These are phyloP conservation scores for Craniophora ligustri DNA, from an alignment of 2,888 invertebrate genomes.

Conservation along the genomic window DNA sequence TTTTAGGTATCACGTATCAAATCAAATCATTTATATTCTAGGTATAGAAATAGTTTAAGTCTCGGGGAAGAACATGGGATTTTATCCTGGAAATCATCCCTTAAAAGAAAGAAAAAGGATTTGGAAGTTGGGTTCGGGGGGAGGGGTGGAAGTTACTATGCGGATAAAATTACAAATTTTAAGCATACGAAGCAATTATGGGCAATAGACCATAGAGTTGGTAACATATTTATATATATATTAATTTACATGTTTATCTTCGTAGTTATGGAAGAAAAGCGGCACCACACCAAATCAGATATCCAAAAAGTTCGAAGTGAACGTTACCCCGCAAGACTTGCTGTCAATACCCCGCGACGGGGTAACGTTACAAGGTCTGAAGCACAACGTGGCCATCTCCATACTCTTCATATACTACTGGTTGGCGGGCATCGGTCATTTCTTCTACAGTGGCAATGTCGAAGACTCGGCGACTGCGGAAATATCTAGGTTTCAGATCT, in stretches of 20 bases:
- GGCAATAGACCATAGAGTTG: no score
- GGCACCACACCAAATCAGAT: constrained; percentile 86
- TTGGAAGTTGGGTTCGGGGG: no score
- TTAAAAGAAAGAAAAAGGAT: no score
- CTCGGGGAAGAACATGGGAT: no score
- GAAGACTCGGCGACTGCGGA: constrained; percentile 94
- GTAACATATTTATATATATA: neutral
- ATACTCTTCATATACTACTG: constrained; percentile 91
- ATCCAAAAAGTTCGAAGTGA: constrained; percentile 69
- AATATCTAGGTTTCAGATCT: constrained; percentile 92
- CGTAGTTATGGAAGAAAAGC: constrained; percentile 85
- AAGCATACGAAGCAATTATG: no score
- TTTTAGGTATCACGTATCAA: no score
- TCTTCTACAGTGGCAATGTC: constrained; percentile 89
- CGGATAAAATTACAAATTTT: no score
- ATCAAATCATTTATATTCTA: no score
- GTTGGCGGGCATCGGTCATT: constrained; percentile 91
- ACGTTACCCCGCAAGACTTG: constrained; percentile 83
- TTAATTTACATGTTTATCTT: neutral
- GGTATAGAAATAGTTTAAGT: no score
- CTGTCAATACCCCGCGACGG: constrained; percentile 89
- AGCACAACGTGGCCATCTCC: constrained; percentile 90
- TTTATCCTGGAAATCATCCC: no score
- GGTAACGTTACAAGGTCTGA: constrained; percentile 89
- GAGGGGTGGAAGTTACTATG: no score